Evolutionary conservation across 2,888 invertebrate species (phyloP).

Genomic region (Chrysodeixis includens): DNA sequence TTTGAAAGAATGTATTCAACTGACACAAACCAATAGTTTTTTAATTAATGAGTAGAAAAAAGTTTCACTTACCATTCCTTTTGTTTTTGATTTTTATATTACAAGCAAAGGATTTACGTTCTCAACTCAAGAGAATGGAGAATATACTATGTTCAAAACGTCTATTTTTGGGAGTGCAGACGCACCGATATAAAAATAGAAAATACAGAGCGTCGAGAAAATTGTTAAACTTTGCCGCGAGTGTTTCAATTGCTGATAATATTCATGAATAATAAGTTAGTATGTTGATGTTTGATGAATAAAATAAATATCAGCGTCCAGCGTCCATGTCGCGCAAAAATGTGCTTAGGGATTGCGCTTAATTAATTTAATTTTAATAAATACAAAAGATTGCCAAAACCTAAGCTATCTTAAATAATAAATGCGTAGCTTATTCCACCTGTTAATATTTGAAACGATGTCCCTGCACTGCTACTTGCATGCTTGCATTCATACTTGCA

Average conservation of each 20-base stretch:
- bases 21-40: constrained; percentile 29
- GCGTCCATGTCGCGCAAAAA: constrained; percentile 13
- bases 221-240: constrained; percentile 74
- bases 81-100: constrained; percentile 27
- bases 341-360: constrained; percentile 23
- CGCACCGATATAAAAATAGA: constrained; percentile 82
- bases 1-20: constrained; percentile 24
- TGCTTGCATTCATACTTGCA: no score
- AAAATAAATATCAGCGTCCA: no score
- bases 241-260: constrained; percentile 60
- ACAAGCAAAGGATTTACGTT: constrained; percentile 53
- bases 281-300: constrained; percentile 31
- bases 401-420: constrained; percentile 16
- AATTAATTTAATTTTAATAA: constrained; percentile 29
- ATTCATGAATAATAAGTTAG: constrained; percentile 47
- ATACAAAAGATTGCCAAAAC: constrained; percentile 19
- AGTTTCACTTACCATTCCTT: constrained; percentile 64
- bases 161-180: constrained; percentile 84
- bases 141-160: constrained; percentile 70
- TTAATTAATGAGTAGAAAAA: constrained; percentile 38
- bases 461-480: background rate
- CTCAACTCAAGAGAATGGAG: constrained; percentile 54
- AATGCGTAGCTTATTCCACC: background rate
- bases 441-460: background rate
- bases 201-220: constrained; percentile 67